A percentile compares a stretch with the other conserved stretches of the same genome.
Evolutionary conservation across 2,888 invertebrate genomes (phyloP).

Genomic region (Tenthredo mesomela): DNA sequence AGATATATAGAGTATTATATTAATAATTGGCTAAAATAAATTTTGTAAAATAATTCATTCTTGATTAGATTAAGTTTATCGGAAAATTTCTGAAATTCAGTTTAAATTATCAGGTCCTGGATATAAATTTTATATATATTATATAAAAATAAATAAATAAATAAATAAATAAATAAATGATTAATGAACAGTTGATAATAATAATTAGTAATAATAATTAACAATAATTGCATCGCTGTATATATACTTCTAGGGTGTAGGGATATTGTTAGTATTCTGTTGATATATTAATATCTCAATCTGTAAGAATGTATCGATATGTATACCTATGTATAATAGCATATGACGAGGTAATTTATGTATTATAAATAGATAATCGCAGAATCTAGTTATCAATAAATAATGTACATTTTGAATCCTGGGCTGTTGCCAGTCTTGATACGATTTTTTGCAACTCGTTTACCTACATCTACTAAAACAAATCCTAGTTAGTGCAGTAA

Average conservation of each 20-base stretch:
- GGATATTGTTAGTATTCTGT: constrained; percentile 31
- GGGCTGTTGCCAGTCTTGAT: not conserved
- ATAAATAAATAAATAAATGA: not conserved
- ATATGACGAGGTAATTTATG: constrained; percentile 45
- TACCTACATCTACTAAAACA: not conserved
- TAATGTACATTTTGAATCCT: constrained; percentile 44
- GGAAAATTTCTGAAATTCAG: not conserved
- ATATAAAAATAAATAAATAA: not conserved
- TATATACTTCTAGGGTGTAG: constrained; percentile 36
- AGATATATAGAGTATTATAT: not conserved
- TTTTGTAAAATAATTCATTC: constrained; percentile 3
- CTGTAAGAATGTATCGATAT: constrained; percentile 42
- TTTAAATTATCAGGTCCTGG: not conserved
- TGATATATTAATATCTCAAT: not conserved
- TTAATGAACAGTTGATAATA: not conserved
- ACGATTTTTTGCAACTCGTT: not conserved
- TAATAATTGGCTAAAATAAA: not conserved
- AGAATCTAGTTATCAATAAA: constrained; percentile 39
- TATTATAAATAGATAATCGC: constrained; percentile 48
- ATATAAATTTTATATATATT: constrained; percentile 3
- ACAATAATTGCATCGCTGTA: constrained; percentile 31
- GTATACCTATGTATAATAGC: constrained; percentile 45
- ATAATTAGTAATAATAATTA: not conserved
- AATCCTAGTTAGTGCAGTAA: not conserved
- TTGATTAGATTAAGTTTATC: not conserved